phyloP scores from a whole-genome alignment of 2,113 vertebrate genomes.

The Calyptomena viridis region DNA sequence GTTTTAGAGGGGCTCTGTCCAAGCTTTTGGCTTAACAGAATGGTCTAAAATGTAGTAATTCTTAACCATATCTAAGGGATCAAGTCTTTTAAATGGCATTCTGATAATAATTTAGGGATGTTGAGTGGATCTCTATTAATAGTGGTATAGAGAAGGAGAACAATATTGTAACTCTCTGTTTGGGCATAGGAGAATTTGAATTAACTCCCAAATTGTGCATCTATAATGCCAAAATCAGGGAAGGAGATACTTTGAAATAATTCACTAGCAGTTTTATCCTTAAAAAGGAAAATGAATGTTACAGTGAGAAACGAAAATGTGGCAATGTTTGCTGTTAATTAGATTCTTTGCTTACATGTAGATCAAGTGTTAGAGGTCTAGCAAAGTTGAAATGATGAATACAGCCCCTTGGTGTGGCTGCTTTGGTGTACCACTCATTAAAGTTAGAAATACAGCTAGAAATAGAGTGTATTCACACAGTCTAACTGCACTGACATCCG shows the following conservation, averaged over 20 bases:
- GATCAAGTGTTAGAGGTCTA: not conserved
- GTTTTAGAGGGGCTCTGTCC: not conserved
- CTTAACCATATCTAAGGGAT: not conserved
- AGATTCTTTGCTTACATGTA: not conserved
- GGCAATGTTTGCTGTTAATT: not conserved
- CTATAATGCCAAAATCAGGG: not conserved
- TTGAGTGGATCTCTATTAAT: not conserved
- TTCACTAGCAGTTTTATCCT: not conserved
- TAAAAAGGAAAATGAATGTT: not conserved
- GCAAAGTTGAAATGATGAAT: not conserved
- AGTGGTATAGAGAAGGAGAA: not conserved
- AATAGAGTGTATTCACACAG: rapidly evolving
- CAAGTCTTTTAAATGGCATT: not conserved
- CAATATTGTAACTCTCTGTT: not conserved
- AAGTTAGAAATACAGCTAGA: not conserved
- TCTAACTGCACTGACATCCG: not conserved
- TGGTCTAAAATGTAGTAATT: not conserved
- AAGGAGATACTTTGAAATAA: not conserved
- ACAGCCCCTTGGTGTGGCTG: not conserved
- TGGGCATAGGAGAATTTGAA: not conserved
- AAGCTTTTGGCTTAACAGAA: not conserved
- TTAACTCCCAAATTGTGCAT: not conserved
- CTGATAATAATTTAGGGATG: not conserved
- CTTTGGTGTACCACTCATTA: not conserved
- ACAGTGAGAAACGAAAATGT: not conserved